A percentile compares a stretch with the other conserved stretches of the same genome.
phyloP scores from a whole-genome alignment of 2,888 invertebrate genomes.

The Hecatera dysodea region DNA sequence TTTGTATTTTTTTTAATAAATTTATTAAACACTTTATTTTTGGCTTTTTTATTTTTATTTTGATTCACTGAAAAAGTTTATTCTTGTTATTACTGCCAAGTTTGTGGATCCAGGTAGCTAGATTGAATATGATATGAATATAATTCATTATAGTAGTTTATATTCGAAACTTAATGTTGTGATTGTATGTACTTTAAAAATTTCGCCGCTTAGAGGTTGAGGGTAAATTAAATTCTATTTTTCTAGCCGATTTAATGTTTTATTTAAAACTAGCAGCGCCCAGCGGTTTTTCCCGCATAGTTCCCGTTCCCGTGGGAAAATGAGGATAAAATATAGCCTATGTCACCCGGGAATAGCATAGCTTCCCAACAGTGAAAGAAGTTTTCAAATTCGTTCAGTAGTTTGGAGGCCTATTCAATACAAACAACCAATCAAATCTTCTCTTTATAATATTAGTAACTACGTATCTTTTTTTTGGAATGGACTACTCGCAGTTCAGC shows the following conservation, averaged over 20 bases:
- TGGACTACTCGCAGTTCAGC: too few relatives aligned
- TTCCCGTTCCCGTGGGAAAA: too few relatives aligned
- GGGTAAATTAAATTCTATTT: slow-evolving; percentile 88
- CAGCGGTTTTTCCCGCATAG: too few relatives aligned
- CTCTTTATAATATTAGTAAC: too few relatives aligned
- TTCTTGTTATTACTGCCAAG: slow-evolving; percentile 29
- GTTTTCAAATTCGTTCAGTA: too few relatives aligned
- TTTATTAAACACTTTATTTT: slow-evolving; percentile 85
- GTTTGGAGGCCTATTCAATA: too few relatives aligned
- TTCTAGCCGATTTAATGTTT: slow-evolving; percentile 79
- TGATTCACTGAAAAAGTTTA: slow-evolving; percentile 38
- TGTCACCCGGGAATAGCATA: too few relatives aligned
- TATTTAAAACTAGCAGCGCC: too few relatives aligned
- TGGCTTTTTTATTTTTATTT: slow-evolving; percentile 73
- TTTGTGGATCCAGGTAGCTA: slow-evolving; percentile 39
- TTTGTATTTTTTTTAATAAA: slow-evolving; percentile 87
- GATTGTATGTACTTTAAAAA: slow-evolving; percentile 79
- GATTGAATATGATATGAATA: slow-evolving; percentile 40
- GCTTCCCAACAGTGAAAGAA: too few relatives aligned
- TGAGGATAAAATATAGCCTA: too few relatives aligned
- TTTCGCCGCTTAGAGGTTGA: slow-evolving; percentile 79
- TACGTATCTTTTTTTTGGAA: too few relatives aligned
- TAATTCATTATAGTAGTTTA: slow-evolving; percentile 55
- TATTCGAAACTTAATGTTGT: slow-evolving; percentile 80
- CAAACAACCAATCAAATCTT: too few relatives aligned